phyloP scores from a whole-genome alignment of 2,113 vertebrate genomes.

The Eudyptes chrysolophus region DNA sequence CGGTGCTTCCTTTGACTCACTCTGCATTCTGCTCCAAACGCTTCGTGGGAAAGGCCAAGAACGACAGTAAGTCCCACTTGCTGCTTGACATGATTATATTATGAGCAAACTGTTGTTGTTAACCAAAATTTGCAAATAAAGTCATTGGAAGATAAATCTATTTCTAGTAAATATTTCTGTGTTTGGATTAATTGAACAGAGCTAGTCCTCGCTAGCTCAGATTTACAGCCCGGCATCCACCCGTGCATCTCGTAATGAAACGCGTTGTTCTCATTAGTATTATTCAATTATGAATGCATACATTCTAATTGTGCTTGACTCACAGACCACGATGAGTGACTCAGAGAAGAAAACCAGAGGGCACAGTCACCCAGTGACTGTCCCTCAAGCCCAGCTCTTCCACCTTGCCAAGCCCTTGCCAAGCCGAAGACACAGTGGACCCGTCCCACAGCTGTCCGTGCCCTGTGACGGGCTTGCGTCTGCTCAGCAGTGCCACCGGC shows the following conservation, averaged over 20 bases:
- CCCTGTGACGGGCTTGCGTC: fast-evolving
- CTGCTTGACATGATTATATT: slow-evolving; percentile 35
- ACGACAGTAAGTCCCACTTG: slow-evolving; percentile 32
- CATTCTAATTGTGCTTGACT: not conserved
- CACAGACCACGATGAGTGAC: fast-evolving
- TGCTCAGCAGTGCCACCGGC: fast-evolving
- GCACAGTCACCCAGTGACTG: not conserved
- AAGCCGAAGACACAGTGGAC: not conserved
- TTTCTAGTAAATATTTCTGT: slow-evolving; percentile 17
- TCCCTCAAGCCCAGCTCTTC: not conserved
- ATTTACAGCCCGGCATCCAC: not conserved
- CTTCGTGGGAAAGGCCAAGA: slow-evolving; percentile 30
- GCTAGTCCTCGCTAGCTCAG: not conserved
- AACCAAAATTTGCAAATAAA: slow-evolving; percentile 52
- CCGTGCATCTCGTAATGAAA: not conserved
- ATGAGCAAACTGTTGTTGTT: slow-evolving; percentile 45
- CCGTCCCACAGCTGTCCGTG: fast-evolving
- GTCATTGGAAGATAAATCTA: slow-evolving; percentile 1
- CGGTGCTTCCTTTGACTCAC: slow-evolving; percentile 45
- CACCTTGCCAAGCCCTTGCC: not conserved
- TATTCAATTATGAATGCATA: not conserved
- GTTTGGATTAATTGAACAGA: slow-evolving; percentile 18
- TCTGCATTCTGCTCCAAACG: slow-evolving; percentile 12
- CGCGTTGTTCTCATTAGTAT: not conserved
- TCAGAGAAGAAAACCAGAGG: not conserved